Evolutionary conservation across 1,140 invertebrate genomes (phyloP).

Genomic region (Aphidius ervi): DNA sequence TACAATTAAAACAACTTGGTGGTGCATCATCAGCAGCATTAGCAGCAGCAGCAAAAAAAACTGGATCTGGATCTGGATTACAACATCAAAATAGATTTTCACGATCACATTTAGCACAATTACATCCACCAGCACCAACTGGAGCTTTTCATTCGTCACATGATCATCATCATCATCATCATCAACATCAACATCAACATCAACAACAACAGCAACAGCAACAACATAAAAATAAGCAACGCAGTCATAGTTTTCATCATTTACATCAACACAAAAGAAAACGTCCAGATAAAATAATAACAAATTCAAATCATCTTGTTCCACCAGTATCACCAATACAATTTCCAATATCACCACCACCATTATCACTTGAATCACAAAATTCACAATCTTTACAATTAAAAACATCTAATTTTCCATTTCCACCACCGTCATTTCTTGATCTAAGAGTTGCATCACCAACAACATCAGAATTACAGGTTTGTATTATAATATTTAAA

Average conservation of each 20-base stretch:
- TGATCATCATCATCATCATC: slow-evolving; percentile 24
- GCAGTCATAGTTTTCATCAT: slow-evolving; percentile 20
- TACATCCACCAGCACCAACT: slow-evolving; percentile 30
- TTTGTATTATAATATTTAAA: slow-evolving; percentile 35
- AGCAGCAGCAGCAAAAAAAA: slow-evolving; percentile 9
- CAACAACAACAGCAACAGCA: slow-evolving; percentile 26
- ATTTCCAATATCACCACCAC: slow-evolving; percentile 47
- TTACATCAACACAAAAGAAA: slow-evolving; percentile 31
- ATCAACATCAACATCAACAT: slow-evolving; percentile 29
- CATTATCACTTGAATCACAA: slow-evolving; percentile 44
- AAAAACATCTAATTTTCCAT: slow-evolving; percentile 35
- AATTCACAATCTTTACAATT: slow-evolving; percentile 32
- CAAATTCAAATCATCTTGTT: slow-evolving; percentile 25
- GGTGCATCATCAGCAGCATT: slow-evolving; percentile 18
- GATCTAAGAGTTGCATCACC: slow-evolving; percentile 46
- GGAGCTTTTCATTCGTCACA: slow-evolving; percentile 21
- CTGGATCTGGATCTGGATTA: slow-evolving; percentile 1
- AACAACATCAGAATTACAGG: slow-evolving; percentile 48
- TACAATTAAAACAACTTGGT: slow-evolving; percentile 38
- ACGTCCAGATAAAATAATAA: slow-evolving; percentile 1
- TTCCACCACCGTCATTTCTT: slow-evolving; percentile 47
- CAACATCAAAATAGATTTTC: slow-evolving; percentile 1
- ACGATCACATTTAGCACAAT: slow-evolving; percentile 26
- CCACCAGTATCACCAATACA: slow-evolving; percentile 44
- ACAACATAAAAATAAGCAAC: slow-evolving; percentile 14